Evolutionary conservation across 2,113 vertebrate species (phyloP), one percentile per base, ranked within the genome.

Genomic region (Engystomops pustulosus): DNA sequence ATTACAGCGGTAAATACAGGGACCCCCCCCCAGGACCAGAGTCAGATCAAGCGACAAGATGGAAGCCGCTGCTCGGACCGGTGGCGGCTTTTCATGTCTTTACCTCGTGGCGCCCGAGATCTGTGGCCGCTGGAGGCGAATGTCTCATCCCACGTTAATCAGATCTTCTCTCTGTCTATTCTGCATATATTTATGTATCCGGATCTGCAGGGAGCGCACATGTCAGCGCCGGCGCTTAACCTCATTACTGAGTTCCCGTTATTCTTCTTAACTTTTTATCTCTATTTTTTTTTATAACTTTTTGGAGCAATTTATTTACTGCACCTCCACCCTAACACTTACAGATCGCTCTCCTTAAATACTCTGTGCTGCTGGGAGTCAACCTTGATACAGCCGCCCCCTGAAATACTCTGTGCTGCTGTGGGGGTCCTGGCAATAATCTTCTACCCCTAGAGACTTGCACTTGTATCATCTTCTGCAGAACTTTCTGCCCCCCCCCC

Each of bases 121-220:
- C 74, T 79, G 70, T 79, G 83, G 83, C 15, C 62, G 69, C 83
- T 60, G 38, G 75, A 79, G 83, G 83, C 74, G 9, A 79, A 44
- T 38, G 74, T 84, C 83, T 84, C 75, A 79, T 84, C 74, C 23
- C 83, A 84, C 78, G 79, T 84, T 79, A 79, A 84, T 84, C 74
- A 84, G 74, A 32, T 44, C 55, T 84, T 84, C 81, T 67, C 41
- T 77, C 60, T 84, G 72, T 75, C 82, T 84, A 51, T 84, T 84
- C 74, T 84, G 65, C 75, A 84, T 78, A 79, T 84, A 84, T 79
- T 84, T 84, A 78, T 79, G 72, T 75, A n/a, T 67, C 17, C 58
- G n/a, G 58, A 78, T 78, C 47, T 70, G 75, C 83, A 79, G 10
- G 36, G 58, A 76, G 71, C n/a, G 81, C 81, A 75, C n/a, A 58